Base-by-base conservation (phyloP, 2,113 vertebrate genomes). In the western clawed frog (Xenopus tropicalis) region DNA sequence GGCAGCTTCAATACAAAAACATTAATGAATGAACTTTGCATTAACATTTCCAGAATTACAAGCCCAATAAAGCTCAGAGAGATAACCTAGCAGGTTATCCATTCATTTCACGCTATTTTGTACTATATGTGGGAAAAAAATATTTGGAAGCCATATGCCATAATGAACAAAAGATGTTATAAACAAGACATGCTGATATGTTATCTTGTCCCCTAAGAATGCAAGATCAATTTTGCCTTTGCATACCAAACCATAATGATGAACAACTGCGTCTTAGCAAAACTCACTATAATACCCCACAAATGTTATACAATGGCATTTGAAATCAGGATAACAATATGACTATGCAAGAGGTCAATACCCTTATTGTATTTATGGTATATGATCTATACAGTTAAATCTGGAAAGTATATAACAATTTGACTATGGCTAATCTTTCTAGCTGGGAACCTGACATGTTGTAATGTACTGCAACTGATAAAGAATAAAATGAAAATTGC, bases 121-220 rank as follows among this genome's bases (percentile, higher is more conserved):
- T 68, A 21, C 44, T 68, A 52, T 68, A 56, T 68, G 44, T 74
- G 72, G 73, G 73, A 76, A 68, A 21, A 69, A 62, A 68, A 44
- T 48, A 54, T 66, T 76, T 69, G 73, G 73, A 76, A 54, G 23
- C 59, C 14, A 54, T 54, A 44, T 56, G 1, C 46, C 1, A 25
- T 76, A 76, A 76, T 76, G 58, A 69, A 63, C 20, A 76, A 68
- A 74, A 74, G 72, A 74, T 74, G 72, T 74, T 61, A 52, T 17
- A 52, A 74, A 67, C 72, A 68, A 68, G 72, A 51, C 65, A 37
- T 52, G 44, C 24, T 52, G 72, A 74, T 74, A 68, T 29, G 72
- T 74, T 74, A 74, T 74, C 65, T 74, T 74, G 65, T 74, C 72
- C 72, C 72, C 48, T 74, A 74, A 74, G 72, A 68, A 68, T 51